Base-by-base conservation (phyloP, 2,888 invertebrate genomes). In the Drosophila putrida region DNA sequence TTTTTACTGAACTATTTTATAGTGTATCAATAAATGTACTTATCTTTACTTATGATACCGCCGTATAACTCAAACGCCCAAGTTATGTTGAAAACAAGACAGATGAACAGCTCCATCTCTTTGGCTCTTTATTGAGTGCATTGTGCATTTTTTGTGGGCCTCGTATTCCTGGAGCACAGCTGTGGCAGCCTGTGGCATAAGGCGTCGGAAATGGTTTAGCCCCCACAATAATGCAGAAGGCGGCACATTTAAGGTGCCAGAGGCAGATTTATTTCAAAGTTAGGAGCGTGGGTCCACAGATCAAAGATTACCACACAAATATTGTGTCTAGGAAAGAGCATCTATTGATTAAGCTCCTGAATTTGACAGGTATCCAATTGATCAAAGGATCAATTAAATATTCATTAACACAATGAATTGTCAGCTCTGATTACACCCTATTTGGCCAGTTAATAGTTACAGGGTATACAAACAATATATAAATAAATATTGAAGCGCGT, bases 141-240 rank as follows among this genome's bases (percentile, higher is more conserved):
- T 58, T 47, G 20, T 20, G 20, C 20, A 20, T 20, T 20, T 20
- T 58, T 57, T 13, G 44, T 57, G 44, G 15, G 27, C 46, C 25
- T 27, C 44, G 35, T 38, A 20, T 53, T 53, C 65, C 75, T 43
- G 65, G 73, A 62, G 57, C 63, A 68, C 76, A 77, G 79, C 76
- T 77, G 76, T n/a, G n/a, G n/a, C n/a, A n/a, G n/a, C 79, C 63
- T 70, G 67, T 72, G 59, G 63, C 63, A 68, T 61, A 67, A 77
- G 79, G 80, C 79, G 77, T 77, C 77, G 77, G 77, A 77, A 77
- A 77, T 71, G 75, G 66, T 67, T 75, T 75, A 71, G 79, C 80
- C 77, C 80, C 77, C 77, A 43, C 57, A 63, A 47, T 35, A 41
- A 55, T 60, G 51, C 33, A 51, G 51, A 60, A 46, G 60, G 59